Evolutionary conservation across 2,888 invertebrate genomes (phyloP), one percentile per base, ranked within the genome.

Genomic region (Campoplex capitator): DNA sequence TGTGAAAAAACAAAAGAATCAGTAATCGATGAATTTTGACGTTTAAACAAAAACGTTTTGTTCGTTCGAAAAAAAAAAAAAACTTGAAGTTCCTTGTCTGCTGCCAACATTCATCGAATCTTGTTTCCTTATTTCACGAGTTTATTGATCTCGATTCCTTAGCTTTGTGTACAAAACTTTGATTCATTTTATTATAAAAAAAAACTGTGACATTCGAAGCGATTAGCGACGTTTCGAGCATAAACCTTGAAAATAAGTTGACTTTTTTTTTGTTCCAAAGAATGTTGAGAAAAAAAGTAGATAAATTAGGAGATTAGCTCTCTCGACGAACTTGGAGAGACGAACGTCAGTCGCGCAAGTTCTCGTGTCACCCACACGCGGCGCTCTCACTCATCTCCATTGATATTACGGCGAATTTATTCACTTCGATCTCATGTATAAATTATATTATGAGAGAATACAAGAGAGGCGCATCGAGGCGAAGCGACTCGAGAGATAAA

Each of bases 391-490:
- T 73, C 28, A 58, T 65, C 11, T 68, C 32, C 38, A 68, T 77
- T 82, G 58, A 38, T 83, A 83, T 80, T 83, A 83, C 83, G 86
- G 86, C 85, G 86, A 87, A 88, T 84, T 32, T 62, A 86, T 88
- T 88, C 85, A 80, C 76, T 86, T 86, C 71, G 38, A 71, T 80
- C 80, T 73, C 62, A 84, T 88, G 65, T 74, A 81, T 89, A 87
- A 89, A 90, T 90, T 89, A 91, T 90, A 38, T 42, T 89, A 89
- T 89, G 89, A 90, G 86, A 89, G 87, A 89, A 88, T 90, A 88
- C 89, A 92, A 92, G 90, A 91, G 91, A 92, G 90, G 92, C 93
- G 92, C 90, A 93, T 92, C 92, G 92, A 92, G 89, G 93, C 91
- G 92, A 92, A 92, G 91, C 93, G 92, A 92, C 87, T 92, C 92